Evolutionary conservation across 2,888 invertebrate species (phyloP).

Genomic region (Neoscelio sp.): DNA sequence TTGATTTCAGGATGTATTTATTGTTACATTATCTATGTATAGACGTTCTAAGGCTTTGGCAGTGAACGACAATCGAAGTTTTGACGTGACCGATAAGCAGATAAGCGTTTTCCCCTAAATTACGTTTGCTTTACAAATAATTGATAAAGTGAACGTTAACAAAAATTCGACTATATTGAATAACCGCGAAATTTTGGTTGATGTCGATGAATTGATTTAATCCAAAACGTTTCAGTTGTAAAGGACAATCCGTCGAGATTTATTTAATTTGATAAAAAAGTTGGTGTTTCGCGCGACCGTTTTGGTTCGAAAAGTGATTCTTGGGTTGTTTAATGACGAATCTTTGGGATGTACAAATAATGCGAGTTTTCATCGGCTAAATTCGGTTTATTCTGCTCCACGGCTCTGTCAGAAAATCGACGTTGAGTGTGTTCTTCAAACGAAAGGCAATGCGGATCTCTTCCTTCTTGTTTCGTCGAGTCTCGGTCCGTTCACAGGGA

Average conservation of each 20-base stretch:
- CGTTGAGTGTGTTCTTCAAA: constrained; percentile 45
- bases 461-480: constrained; percentile 77
- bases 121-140: constrained; percentile 26
- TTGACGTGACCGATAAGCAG: constrained; percentile 70
- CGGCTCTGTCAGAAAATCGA: constrained; percentile 57
- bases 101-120: constrained; percentile 44
- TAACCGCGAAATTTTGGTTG: too few species aligned
- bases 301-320: background rate
- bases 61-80: constrained; percentile 81
- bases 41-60: constrained; percentile 83
- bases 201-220: too few species aligned
- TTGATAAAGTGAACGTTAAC: constrained; percentile 7
- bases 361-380: constrained; percentile 11
- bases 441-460: constrained; percentile 66
- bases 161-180: too few species aligned
- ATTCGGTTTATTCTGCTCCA: constrained; percentile 53
- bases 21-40: constrained; percentile 78
- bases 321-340: constrained; percentile 16
- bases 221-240: too few species aligned
- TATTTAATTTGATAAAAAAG: too few species aligned
- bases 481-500: constrained; percentile 84
- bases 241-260: too few species aligned
- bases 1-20: constrained; percentile 23
- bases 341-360: constrained; percentile 16
- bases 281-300: background rate